Evolutionary conservation across 2,113 vertebrate species (phyloP).

Genomic region (Pteropus alecto): DNA sequence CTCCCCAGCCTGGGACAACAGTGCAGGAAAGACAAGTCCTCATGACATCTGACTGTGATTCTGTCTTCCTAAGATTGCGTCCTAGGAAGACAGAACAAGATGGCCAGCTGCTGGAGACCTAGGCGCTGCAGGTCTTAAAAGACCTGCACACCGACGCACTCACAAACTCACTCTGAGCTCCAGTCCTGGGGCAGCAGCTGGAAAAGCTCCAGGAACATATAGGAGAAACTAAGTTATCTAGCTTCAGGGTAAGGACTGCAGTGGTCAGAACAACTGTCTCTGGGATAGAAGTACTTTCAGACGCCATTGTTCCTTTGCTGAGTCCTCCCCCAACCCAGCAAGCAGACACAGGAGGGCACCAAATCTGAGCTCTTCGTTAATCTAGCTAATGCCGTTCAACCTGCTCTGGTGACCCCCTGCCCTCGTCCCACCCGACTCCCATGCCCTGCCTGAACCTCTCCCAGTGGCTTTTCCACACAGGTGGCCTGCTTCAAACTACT

Average conservation of each 20-base stretch:
- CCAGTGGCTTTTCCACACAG: not conserved
- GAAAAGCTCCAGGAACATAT: not conserved
- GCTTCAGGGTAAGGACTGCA: not conserved
- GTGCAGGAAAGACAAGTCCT: not conserved
- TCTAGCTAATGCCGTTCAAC: too few relatives aligned
- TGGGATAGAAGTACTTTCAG: not conserved
- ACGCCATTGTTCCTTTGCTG: not conserved
- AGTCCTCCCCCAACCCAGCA: not conserved
- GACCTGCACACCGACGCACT: not conserved
- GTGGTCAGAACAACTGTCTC: not conserved
- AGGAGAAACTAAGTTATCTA: not conserved
- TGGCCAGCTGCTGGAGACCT: not conserved
- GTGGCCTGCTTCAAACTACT: not conserved
- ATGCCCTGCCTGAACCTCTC: not conserved
- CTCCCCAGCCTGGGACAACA: not conserved
- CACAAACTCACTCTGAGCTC: not conserved
- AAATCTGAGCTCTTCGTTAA: not conserved
- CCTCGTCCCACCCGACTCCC: not conserved
- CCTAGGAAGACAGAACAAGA: not conserved
- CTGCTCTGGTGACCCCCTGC: not conserved
- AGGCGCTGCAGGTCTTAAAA: not conserved
- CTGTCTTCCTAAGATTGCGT: not conserved
- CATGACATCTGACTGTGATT: not conserved
- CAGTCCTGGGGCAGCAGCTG: not conserved
- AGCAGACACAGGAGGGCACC: not conserved